phyloP scores from a whole-genome alignment of 2,888 invertebrate species.

The Cyclophora punctaria region DNA sequence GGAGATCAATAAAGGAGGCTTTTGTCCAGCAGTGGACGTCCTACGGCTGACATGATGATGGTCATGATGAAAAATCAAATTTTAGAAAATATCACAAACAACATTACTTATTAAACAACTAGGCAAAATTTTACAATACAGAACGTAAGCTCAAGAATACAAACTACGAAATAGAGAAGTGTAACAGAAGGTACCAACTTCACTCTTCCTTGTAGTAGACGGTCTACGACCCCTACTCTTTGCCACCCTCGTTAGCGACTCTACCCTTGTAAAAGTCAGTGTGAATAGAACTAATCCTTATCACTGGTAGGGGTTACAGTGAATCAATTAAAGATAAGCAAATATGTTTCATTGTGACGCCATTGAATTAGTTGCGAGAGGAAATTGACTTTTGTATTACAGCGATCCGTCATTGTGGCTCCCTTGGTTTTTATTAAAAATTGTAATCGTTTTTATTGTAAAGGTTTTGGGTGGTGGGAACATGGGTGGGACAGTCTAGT shows the following conservation, averaged over 20 bases:
- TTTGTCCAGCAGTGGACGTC: too few species aligned
- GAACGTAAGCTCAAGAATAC: too few species aligned
- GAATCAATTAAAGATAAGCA: conserved; percentile 76
- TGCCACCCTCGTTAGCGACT: conserved; percentile 52
- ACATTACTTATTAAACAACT: background rate
- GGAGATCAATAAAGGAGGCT: too few species aligned
- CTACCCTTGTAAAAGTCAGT: conserved; percentile 74
- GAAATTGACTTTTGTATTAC: conserved; percentile 68
- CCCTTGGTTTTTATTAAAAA: conserved; percentile 39
- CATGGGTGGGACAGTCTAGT: background rate
- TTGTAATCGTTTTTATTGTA: conserved; percentile 46
- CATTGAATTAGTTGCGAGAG: conserved; percentile 66
- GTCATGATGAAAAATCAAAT: conserved; percentile 6
- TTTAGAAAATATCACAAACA: background rate
- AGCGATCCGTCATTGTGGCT: conserved; percentile 57
- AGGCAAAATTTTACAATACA: too few species aligned
- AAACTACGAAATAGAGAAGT: too few species aligned
- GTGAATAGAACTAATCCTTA: conserved; percentile 74
- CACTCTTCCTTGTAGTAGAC: conserved; percentile 1
- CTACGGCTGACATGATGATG: background rate
- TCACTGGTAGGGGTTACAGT: conserved; percentile 63
- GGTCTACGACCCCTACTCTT: conserved; percentile 26
- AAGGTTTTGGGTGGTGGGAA: background rate
- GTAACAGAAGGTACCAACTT: too few species aligned
- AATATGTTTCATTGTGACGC: conserved; percentile 63